Evolutionary conservation across 2,113 vertebrate species (phyloP).

Genomic region (Salvelinus fontinalis): DNA sequence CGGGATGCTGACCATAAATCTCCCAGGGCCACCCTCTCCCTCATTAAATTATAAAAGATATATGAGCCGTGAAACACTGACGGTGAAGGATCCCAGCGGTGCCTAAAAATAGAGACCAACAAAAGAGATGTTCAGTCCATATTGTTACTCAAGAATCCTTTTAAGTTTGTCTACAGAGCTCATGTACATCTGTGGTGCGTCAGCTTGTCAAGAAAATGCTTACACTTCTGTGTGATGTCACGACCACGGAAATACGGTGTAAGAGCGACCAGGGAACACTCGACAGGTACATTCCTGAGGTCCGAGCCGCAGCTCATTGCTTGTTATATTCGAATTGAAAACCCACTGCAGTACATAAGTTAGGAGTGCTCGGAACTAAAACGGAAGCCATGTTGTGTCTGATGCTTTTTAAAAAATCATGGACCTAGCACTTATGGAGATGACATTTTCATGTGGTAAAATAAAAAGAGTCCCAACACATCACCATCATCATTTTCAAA

Average conservation of each 20-base stretch:
- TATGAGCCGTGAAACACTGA: conserved; percentile 68
- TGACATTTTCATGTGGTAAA: conserved; percentile 57
- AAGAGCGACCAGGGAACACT: conserved; percentile 6
- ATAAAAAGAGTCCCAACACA: conserved; percentile 39
- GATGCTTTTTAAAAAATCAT: conserved; percentile 67
- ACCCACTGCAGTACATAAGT: conserved; percentile 60
- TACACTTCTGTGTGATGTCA: conserved; percentile 55
- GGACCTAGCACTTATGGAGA: conserved; percentile 65
- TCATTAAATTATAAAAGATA: conserved; percentile 80
- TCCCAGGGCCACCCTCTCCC: conserved; percentile 55
- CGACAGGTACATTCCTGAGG: not conserved
- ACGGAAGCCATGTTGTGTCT: conserved; percentile 60
- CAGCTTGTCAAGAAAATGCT: conserved; percentile 47
- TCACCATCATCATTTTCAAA: conserved; percentile 19
- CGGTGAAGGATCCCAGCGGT: conserved; percentile 51
- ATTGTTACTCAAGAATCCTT: conserved; percentile 75
- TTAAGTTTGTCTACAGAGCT: conserved; percentile 58
- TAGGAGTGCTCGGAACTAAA: conserved; percentile 57
- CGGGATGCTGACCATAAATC: conserved; percentile 66
- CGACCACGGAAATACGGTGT: conserved; percentile 30
- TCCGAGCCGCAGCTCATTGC: no score
- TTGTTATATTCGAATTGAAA: conserved; percentile 42
- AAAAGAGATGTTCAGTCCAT: conserved; percentile 53
- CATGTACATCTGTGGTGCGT: conserved; percentile 36
- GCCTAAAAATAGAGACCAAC: conserved; percentile 74